Evolutionary conservation across 2,888 invertebrate genomes (phyloP), one percentile per base, ranked within the genome.

Genomic region (Ditylenchus weischeri): DNA sequence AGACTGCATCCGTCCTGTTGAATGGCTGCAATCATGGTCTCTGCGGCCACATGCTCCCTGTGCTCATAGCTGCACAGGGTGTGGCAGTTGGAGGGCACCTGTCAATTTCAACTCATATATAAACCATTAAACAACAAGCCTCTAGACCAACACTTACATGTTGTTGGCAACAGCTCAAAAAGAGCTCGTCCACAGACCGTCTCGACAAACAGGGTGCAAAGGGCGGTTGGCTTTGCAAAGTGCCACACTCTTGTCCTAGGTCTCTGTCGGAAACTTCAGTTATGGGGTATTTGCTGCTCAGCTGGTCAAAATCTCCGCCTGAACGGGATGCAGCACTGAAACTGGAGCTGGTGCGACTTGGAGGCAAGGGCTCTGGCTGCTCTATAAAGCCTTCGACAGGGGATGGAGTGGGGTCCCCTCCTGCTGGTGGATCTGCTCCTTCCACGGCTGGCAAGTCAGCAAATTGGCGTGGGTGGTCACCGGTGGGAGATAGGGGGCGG

Each of bases 171-270:
- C 81, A 80, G 18, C 75, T 73, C 54, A 78, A 64, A 69, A 81
- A 81, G 64, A 81, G 74, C 65, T 80, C 78, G 64, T 81, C 79
- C 43, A 77, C 79, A 54, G 76, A 69, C 63, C 78, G 76, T 19
- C 79, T 69, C 8, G 76, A 73, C 18, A 78, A 69, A 60, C 81
- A 81, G 8, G 81, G 81, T 71, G 43, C 43, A 43, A 74, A 80
- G 51, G 80, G 79, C 29, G 80, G 80, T 19, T 73, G 69, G 7
- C 72, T 71, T 29, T 65, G 66, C 62, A 72, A 75, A n/a, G 78
- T 79, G 54, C 80, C 80, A 63, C 80, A 80, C 54, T 80, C 79
- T 11, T 71, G 69, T n/a, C 71, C 76, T 67, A 78, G 64, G 58
- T 79, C 79, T 54, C 71, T 71, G 68, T 79, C 79, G 54, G 76